Conservation (phyloP, 2,888 invertebrate species). For the Nephrotoma guestfalica region DNA sequence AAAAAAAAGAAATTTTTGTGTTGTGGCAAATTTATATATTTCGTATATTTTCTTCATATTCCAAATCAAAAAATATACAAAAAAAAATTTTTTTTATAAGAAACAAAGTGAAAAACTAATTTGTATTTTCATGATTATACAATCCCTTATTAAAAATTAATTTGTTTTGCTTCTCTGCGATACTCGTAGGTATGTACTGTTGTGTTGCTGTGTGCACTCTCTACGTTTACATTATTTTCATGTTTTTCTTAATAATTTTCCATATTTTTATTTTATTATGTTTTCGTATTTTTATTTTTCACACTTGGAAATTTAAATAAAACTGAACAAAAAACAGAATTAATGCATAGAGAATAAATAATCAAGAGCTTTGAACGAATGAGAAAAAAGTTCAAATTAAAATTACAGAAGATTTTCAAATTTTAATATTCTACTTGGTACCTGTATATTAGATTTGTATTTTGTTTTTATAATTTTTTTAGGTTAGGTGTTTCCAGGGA, state of each 20-base stretch:
- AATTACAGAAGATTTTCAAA: not conserved
- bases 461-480: not conserved
- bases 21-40: not conserved
- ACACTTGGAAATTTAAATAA: not conserved
- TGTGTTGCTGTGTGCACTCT: not conserved
- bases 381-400: not conserved
- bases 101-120: not conserved
- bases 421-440: not conserved
- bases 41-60: not conserved
- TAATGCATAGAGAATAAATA: not conserved
- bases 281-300: not conserved
- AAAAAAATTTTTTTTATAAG: not conserved
- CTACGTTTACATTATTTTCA: not conserved
- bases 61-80: not conserved
- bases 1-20: not conserved
- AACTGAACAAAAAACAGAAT: not conserved
- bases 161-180: slow-evolving; percentile 1
- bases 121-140: slow-evolving; percentile 4
- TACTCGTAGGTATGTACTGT: not conserved
- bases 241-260: not conserved
- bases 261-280: not conserved
- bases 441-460: not conserved
- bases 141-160: slow-evolving; percentile 4
- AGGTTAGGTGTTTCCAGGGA: not conserved
- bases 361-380: not conserved